Conservation (phyloP, 2,113 vertebrate genomes). For the Cyprinodon variegatus region DNA sequence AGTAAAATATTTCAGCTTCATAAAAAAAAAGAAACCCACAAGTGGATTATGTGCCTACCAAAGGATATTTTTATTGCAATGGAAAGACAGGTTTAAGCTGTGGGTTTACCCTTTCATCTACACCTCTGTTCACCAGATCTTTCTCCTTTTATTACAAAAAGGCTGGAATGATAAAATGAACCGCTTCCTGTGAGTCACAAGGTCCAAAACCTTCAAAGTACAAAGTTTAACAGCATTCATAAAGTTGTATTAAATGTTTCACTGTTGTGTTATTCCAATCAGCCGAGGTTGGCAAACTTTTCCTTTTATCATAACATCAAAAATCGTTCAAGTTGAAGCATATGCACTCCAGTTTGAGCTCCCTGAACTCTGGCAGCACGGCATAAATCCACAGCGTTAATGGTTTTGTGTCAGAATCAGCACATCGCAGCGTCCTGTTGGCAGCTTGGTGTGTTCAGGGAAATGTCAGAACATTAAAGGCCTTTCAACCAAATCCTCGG, state of each 20-base stretch:
- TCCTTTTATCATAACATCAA: constrained; percentile 4
- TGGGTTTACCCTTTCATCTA: constrained; percentile 14
- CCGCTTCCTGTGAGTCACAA: constrained; percentile 37
- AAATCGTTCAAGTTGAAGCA: constrained; percentile 28
- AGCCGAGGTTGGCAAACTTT: constrained; percentile 17
- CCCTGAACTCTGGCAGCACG: constrained; percentile 21
- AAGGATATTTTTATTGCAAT: background rate
- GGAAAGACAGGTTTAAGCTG: background rate
- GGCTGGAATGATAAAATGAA: constrained; percentile 47
- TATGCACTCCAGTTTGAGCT: constrained; percentile 13
- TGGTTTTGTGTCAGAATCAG: constrained; percentile 16
- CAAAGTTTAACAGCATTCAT: constrained; percentile 30
- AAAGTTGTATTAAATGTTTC: constrained; percentile 20
- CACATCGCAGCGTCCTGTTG: constrained; percentile 18
- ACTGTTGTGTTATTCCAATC: constrained; percentile 35
- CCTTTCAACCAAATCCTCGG: constrained; percentile 1
- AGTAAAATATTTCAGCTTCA: background rate
- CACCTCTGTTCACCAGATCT: background rate
- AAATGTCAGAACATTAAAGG: constrained; percentile 37
- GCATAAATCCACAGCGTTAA: constrained; percentile 9
- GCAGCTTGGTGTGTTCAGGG: constrained; percentile 3
- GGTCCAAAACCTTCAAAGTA: constrained; percentile 24
- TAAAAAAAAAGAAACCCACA: background rate
- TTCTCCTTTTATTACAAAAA: constrained; percentile 32
- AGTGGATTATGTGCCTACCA: background rate